Percentiles rank a stretch among this genome's conserved stretches.
Evolutionary conservation across 2,888 invertebrate species (phyloP).

Genomic region (Epinotia bilunana): DNA sequence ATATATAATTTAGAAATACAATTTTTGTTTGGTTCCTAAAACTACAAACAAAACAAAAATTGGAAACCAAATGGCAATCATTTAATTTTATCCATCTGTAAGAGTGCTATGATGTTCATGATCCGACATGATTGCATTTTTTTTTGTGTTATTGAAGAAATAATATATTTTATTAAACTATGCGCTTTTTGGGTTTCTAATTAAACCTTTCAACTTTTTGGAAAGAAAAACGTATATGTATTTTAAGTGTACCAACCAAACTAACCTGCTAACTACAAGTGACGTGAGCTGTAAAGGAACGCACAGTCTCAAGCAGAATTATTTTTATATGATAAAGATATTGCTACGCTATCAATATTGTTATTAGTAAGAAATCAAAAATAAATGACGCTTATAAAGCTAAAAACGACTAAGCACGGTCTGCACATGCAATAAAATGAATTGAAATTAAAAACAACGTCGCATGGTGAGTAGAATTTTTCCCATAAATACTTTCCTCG

Average conservation of each 20-base stretch:
- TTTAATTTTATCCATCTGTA: too few species aligned
- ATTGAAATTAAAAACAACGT: constrained; percentile 54
- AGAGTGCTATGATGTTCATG: too few species aligned
- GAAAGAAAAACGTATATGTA: too few species aligned
- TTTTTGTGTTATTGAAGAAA: too few species aligned
- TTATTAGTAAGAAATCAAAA: constrained; percentile 4
- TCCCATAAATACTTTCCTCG: constrained; percentile 71
- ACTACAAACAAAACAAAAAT: too few species aligned
- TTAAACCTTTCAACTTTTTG: too few species aligned
- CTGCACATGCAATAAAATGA: constrained; percentile 24
- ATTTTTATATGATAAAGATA: not conserved
- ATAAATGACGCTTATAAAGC: constrained; percentile 6
- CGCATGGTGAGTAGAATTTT: constrained; percentile 64
- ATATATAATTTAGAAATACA: too few species aligned
- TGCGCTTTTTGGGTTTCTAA: too few species aligned
- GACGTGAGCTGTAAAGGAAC: not conserved
- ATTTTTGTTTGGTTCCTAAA: too few species aligned
- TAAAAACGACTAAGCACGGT: not conserved
- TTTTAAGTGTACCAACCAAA: not conserved
- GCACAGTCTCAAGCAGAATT: not conserved
- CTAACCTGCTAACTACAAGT: not conserved
- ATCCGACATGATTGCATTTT: too few species aligned
- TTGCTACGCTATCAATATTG: not conserved
- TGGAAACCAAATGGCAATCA: too few species aligned
- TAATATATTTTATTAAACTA: too few species aligned